Evolutionary conservation across 1,140 invertebrate genomes (phyloP).

Genomic region (Drosophila eugracilis): DNA sequence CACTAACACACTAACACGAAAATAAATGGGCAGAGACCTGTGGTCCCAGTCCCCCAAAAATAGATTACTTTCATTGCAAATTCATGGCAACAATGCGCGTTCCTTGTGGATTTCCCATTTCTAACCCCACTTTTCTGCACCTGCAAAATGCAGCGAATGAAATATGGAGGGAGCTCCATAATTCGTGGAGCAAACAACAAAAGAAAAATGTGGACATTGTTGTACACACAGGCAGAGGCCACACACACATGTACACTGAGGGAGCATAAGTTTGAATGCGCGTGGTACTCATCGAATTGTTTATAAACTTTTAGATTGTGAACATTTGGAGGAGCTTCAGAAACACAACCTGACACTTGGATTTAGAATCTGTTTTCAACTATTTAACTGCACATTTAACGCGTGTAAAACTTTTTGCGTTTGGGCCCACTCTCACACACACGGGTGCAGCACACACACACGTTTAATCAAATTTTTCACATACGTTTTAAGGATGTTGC

Average conservation of each 20-base stretch:
- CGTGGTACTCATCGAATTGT: conserved; percentile 23
- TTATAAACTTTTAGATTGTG: conserved; percentile 24
- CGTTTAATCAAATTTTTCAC: conserved; percentile 65
- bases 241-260: conserved; percentile 24
- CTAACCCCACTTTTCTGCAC: conserved; percentile 80
- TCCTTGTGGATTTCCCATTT: conserved; percentile 40
- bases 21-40: conserved; percentile 34
- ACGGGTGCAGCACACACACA: conserved; percentile 48
- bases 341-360: conserved; percentile 24
- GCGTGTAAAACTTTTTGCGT: conserved; percentile 73
- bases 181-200: conserved; percentile 80
- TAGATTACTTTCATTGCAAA: conserved; percentile 47
- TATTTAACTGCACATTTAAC: conserved; percentile 64
- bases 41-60: conserved; percentile 30
- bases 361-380: conserved; percentile 41
- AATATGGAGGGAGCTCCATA: conserved; percentile 56
- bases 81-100: conserved; percentile 7
- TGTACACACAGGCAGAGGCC: conserved; percentile 63
- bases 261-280: conserved; percentile 64
- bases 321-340: not conserved
- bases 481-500: conserved; percentile 58
- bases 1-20: conserved; percentile 24
- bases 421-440: conserved; percentile 58
- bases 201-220: conserved; percentile 81
- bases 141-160: conserved; percentile 49